phyloP scores from a whole-genome alignment of 1,140 invertebrate genomes.

The Drosophila ironensis region DNA sequence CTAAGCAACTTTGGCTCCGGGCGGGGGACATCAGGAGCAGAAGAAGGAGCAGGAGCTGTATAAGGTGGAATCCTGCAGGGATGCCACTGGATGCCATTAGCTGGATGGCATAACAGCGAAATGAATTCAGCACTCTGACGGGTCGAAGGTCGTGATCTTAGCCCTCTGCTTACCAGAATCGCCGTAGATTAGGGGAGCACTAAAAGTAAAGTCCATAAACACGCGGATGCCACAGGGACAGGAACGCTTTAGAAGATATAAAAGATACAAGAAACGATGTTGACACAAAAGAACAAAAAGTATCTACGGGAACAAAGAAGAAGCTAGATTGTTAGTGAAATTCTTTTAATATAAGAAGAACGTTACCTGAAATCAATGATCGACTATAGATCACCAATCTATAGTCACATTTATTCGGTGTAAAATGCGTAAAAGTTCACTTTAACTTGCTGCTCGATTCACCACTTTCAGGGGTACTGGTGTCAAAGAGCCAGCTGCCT shows the following conservation, averaged over 20 bases:
- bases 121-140: neutral
- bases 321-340: no score
- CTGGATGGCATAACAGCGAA: neutral
- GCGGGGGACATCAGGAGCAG: no score
- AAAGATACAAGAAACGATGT: neutral
- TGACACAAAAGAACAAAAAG: no score
- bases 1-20: slow-evolving; percentile 1
- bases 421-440: no score
- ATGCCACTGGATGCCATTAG: slow-evolving; percentile 1
- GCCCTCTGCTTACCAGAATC: neutral
- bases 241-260: neutral
- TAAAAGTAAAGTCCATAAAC: neutral
- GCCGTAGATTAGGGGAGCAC: neutral
- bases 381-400: no score
- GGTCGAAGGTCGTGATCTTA: neutral
- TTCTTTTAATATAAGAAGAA: no score
- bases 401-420: no score
- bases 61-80: neutral
- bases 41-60: no score
- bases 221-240: neutral
- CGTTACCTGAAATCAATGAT: no score
- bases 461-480: neutral
- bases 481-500: slow-evolving; percentile 14
- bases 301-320: no score
- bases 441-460: neutral